Conservation (phyloP, 1,140 invertebrate species). For the Papilio polytes region DNA sequence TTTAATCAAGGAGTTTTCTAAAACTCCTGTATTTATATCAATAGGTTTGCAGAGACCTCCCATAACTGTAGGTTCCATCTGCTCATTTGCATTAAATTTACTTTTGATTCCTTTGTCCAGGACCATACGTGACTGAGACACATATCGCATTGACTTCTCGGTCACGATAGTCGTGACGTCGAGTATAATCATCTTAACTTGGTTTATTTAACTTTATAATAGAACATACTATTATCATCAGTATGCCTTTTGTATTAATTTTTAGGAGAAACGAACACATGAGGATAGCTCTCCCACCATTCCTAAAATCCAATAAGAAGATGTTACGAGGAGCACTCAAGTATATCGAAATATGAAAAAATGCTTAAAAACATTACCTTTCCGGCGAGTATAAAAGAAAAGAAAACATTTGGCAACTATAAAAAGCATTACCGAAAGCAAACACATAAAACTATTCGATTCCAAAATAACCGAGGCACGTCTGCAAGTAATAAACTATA, state of each 20-base stretch:
- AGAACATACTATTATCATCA: background rate
- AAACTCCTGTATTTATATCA: background rate
- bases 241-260: background rate
- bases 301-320: too few relatives aligned
- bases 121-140: slow-evolving; percentile 70
- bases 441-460: slow-evolving; percentile 19
- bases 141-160: slow-evolving; percentile 59
- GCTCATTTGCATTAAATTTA: slow-evolving; percentile 59
- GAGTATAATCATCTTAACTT: background rate
- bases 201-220: background rate
- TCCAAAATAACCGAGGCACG: slow-evolving; percentile 34
- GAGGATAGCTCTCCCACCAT: too few relatives aligned
- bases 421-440: slow-evolving; percentile 13
- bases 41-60: background rate
- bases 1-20: background rate
- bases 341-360: background rate
- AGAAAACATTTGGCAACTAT: slow-evolving; percentile 14
- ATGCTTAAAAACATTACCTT: background rate
- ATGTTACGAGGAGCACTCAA: background rate
- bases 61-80: slow-evolving; percentile 43
- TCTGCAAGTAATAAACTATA: slow-evolving; percentile 41
- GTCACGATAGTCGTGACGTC: slow-evolving; percentile 56
- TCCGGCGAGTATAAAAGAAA: background rate
- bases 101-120: slow-evolving; percentile 56
- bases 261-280: too few relatives aligned